phyloP scores from a whole-genome alignment of 2,888 invertebrate species.

The Pomacea canaliculata region DNA sequence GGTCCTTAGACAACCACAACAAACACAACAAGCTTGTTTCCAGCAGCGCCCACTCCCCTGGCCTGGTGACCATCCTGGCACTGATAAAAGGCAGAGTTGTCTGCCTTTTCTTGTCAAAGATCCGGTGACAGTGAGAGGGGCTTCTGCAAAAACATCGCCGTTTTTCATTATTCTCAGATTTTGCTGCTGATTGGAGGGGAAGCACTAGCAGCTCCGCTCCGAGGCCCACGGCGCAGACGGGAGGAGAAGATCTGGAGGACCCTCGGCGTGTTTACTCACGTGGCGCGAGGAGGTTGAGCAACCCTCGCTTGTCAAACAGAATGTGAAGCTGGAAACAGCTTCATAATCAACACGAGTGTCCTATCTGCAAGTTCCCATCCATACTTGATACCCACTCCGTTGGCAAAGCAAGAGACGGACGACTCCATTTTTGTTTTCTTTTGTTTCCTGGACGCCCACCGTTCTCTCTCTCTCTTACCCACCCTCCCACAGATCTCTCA shows the following conservation, averaged over 20 bases:
- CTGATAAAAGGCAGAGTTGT: background rate
- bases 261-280: background rate
- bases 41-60: background rate
- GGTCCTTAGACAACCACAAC: background rate
- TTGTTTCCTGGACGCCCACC: background rate
- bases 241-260: background rate
- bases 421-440: background rate
- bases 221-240: background rate
- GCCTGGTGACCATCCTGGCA: background rate
- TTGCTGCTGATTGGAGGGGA: background rate
- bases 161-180: background rate
- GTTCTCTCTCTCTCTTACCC: background rate
- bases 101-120: background rate
- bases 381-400: background rate
- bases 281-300: background rate
- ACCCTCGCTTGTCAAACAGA: background rate
- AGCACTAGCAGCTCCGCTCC: background rate
- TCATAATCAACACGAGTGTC: background rate
- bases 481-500: background rate
- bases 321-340: background rate
- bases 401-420: background rate
- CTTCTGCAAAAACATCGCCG: slow-evolving; percentile 1
- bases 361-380: slow-evolving; percentile 5
- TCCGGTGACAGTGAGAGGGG: background rate
- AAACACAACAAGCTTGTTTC: background rate